Base-by-base conservation (phyloP, 2,888 invertebrate genomes). In the Myopa tessellatipennis region DNA sequence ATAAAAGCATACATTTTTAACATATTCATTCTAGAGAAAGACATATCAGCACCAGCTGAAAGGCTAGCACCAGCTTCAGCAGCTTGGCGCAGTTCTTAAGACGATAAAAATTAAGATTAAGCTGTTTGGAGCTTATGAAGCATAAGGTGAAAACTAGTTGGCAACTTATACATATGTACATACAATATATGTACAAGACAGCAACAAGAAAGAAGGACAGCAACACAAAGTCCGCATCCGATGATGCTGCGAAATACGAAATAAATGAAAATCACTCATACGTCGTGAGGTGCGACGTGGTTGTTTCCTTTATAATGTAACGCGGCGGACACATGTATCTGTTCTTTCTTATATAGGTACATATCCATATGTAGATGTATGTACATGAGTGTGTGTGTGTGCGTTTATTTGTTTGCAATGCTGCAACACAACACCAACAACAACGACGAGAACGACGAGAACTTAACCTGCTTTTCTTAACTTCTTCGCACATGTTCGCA, bases 251-350 rank as follows among this genome's bases (percentile, higher is more conserved):
- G 65, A 14, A 16, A 61, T 61, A 73, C n/a, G n/a, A n/a, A n/a
- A n/a, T 73, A 63, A 73, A 73, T 73, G 61, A 73, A 73, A 63
- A 63, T 63, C 73, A 61, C 73, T 38, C 60, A 58, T 72, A 58
- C 72, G 72, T 45, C 38, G 55, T 14, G 72, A 34, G 34, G 72
- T 4, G 60, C 45, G 5, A 60, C n/a, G 4, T 8, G 5, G 12
- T 58, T 60, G 40, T 16, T 45, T 45, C 14, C 12, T 4, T 8
- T 70, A 52, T 34, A 55, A 36, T 50, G 52, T 69, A 26, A 18
- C 63, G 40, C 12, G 67, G 36, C 4, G n/a, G 14, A 50, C 18
- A 69, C 12, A 18, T 18, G 45, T 45, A 69, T 5, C n/a, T 6
- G 18, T 14, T 12, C 68, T 38, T 67, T n/a, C 36, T 16, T 16